Conservation (phyloP, 2,113 vertebrate genomes). For the Eublepharis macularius region DNA sequence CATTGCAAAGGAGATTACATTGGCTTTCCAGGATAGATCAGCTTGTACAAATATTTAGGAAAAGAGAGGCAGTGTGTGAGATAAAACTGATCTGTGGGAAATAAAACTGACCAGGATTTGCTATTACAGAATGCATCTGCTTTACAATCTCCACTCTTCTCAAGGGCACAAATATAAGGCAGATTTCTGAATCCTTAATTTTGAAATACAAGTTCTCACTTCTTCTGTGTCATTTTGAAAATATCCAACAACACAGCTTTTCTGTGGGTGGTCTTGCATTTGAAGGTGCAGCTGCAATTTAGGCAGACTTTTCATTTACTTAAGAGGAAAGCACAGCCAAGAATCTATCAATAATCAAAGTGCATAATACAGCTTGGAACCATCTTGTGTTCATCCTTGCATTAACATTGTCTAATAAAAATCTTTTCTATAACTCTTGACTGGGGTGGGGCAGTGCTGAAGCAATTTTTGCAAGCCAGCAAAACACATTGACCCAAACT, state of each 20-base stretch:
- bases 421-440: conserved; percentile 34
- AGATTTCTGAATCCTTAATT: conserved; percentile 67
- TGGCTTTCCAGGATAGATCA: background rate
- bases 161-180: conserved; percentile 50
- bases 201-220: conserved; percentile 66
- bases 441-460: background rate
- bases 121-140: conserved; percentile 33
- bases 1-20: background rate
- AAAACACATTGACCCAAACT: conserved; percentile 10
- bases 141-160: conserved; percentile 8
- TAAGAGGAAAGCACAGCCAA: conserved; percentile 67
- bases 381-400: conserved; percentile 48
- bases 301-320: conserved; percentile 65
- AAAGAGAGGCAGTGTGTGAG: background rate
- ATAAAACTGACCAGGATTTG: conserved; percentile 46
- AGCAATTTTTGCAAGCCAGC: conserved; percentile 32
- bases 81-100: background rate
- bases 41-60: background rate
- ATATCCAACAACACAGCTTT: conserved; percentile 65
- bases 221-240: conserved; percentile 56
- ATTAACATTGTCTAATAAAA: conserved; percentile 63
- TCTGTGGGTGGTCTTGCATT: conserved; percentile 62
- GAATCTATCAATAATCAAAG: conserved; percentile 55
- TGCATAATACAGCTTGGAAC: conserved; percentile 57
- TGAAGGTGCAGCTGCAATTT: conserved; percentile 52